Base-by-base conservation (phyloP, 2,888 invertebrate genomes). In the Lapara coniferarum region DNA sequence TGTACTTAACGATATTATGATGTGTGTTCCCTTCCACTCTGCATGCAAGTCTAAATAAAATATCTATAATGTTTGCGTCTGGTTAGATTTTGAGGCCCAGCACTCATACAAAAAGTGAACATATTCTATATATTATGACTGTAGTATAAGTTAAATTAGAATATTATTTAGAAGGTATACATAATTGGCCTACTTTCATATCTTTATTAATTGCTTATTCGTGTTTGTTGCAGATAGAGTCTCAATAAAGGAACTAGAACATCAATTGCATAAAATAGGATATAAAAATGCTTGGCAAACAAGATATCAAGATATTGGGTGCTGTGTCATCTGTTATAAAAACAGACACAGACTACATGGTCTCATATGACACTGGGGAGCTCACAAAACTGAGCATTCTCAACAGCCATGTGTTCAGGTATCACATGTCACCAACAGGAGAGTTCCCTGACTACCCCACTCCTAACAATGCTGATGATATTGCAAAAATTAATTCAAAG, bases 351-450 rank as follows among this genome's bases (percentile, higher is more conserved):
- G 81, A 85, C 71, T 93, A 83, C 72, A 70, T 75, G 13, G 85
- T 93, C 67, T 68, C 81, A 68, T 93, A 89, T 75, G 71, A 74
- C 71, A 86, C 86, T 4, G 86, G 86, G 3, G 90, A 92, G 83
- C 69, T 74, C 25, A 89, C 88, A 1, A 85, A 80, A 73, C 73
- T 93, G 30, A 79, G 86, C 69, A 87, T 93, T 70, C 75, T 92
- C 52, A 92, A 90, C 73, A 82, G 82, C 66, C 92, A 92, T 80
- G 90, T 90, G 0, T 89, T 92, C 69, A 86, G 88, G 78, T 93
- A 84, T 72, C 88, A 91, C 75, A 88, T 93, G 88, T 89, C 91
- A 3, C 89, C 89, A 2, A 83, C 77, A n/a, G 87, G 86, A 2
- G 72, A 74, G 2, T 93, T 92, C 71, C 74, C 81, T 6, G 91